phyloP scores from a whole-genome alignment of 2,888 invertebrate genomes.

The Leptinotarsa peninsularis region DNA sequence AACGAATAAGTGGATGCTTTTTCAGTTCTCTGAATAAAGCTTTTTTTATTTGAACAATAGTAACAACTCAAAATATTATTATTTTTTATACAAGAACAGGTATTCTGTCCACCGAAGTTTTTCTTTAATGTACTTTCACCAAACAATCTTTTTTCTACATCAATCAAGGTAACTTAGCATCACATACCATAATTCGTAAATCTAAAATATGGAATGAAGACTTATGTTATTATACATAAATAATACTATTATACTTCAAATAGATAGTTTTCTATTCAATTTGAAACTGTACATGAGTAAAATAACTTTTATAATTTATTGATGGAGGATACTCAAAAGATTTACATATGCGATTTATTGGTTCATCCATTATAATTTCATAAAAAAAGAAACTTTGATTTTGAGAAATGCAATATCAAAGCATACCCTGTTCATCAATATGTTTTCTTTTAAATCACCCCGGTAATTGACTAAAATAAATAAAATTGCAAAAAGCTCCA shows the following conservation, averaged over 20 bases:
- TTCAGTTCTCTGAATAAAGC: no score
- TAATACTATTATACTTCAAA: background rate
- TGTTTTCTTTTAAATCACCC: background rate
- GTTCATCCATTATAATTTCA: background rate
- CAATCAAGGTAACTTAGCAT: background rate
- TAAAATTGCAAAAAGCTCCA: no score
- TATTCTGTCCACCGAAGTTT: no score
- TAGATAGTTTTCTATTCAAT: background rate
- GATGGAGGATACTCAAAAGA: no score
- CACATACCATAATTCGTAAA: background rate
- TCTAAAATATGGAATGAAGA: conserved; percentile 2
- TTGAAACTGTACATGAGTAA: background rate
- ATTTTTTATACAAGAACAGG: no score
- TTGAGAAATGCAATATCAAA: background rate
- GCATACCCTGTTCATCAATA: background rate
- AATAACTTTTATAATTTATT: background rate
- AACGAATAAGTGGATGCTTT: no score
- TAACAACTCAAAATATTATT: no score
- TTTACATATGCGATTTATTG: background rate
- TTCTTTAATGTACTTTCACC: no score
- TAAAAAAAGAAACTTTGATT: background rate
- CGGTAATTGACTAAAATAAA: background rate
- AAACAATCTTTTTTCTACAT: background rate
- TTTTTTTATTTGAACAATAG: no score
- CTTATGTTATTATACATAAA: background rate